Conservation (phyloP, 2,113 vertebrate genomes). For the Microtus oregoni region DNA sequence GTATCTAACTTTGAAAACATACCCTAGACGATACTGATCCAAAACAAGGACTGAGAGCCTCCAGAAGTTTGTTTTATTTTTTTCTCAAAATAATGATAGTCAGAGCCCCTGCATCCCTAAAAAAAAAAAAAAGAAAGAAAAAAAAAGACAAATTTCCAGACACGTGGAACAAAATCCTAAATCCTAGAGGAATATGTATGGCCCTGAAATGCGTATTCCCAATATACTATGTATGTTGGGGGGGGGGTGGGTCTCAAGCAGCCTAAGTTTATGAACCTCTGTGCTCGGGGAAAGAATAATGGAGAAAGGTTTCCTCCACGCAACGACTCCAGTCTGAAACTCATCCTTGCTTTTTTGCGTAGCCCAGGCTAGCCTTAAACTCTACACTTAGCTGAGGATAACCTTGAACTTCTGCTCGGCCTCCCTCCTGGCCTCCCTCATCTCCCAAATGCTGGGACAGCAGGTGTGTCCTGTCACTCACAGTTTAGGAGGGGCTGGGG, state of each 20-base stretch:
- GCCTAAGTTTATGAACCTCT: neutral
- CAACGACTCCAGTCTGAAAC: neutral
- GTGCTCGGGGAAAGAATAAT: neutral
- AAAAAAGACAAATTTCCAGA: neutral
- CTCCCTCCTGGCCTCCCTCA: neutral
- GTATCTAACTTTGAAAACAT: neutral
- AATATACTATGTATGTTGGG: neutral
- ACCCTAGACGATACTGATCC: neutral
- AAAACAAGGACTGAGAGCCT: neutral
- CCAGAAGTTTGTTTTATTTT: neutral
- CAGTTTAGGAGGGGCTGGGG: neutral
- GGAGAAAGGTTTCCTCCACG: neutral
- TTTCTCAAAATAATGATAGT: neutral
- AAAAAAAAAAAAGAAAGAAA: neutral
- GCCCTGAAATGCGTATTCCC: neutral
- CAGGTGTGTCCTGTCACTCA: neutral
- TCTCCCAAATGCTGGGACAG: neutral
- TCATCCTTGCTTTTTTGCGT: neutral
- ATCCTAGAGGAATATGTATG: neutral
- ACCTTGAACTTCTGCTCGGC: neutral
- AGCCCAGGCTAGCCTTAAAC: neutral
- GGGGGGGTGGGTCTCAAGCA: no score
- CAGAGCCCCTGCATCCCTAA: neutral
- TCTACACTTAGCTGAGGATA: neutral
- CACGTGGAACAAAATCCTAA: neutral